Evolutionary conservation across 2,113 vertebrate genomes (phyloP).

Genomic region (Alosa alosa): DNA sequence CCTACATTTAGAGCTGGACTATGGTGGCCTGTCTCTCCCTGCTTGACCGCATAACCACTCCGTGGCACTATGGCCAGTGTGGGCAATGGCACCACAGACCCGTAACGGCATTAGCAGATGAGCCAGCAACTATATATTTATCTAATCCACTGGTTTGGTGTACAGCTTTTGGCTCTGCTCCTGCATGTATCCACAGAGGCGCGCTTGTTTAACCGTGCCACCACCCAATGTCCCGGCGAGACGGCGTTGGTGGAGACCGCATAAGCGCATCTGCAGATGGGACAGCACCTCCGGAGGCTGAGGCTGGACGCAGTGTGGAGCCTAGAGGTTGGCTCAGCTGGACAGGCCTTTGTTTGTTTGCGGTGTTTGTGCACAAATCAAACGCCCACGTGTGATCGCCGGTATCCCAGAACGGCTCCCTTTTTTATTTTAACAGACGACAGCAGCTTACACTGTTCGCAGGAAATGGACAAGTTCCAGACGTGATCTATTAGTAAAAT

Average conservation of each 20-base stretch:
- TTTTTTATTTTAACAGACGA: neutral
- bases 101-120: neutral
- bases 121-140: neutral
- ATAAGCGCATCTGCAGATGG: neutral
- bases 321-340: slow-evolving; percentile 7
- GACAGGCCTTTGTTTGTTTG: neutral
- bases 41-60: neutral
- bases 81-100: neutral
- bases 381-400: neutral
- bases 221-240: neutral
- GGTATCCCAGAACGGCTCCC: neutral
- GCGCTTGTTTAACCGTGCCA: neutral
- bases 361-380: slow-evolving; percentile 5
- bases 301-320: slow-evolving; percentile 8
- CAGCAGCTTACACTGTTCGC: neutral
- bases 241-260: neutral
- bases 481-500: slow-evolving; percentile 40
- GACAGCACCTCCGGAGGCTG: neutral
- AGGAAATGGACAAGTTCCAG: slow-evolving; percentile 24
- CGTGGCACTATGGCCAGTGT: neutral
- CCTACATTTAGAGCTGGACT: neutral
- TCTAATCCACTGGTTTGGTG: neutral
- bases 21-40: neutral
- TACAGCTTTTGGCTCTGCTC: neutral
- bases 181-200: neutral